A percentile compares a stretch with the other conserved stretches of the same genome.
phyloP scores from a whole-genome alignment of 2,113 vertebrate genomes.

The Malaclemys terrapin region DNA sequence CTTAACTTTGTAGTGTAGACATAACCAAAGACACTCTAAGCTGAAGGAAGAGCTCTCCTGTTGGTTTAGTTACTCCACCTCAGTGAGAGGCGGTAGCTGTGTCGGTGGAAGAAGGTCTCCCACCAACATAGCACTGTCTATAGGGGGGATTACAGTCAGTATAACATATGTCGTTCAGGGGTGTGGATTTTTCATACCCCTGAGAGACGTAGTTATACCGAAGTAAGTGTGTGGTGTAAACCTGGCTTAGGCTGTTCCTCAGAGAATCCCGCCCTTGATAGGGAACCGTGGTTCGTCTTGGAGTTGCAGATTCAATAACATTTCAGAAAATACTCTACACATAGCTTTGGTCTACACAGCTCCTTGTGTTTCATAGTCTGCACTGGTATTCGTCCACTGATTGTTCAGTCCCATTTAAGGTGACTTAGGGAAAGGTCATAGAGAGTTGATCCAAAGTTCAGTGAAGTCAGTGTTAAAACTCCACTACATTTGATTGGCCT shows the following conservation, averaged over 20 bases:
- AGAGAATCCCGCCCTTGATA: not conserved
- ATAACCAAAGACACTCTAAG: too few species aligned
- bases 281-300: not conserved
- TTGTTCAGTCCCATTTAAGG: not conserved
- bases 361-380: not conserved
- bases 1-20: too few species aligned
- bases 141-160: too few species aligned
- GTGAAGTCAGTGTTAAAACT: not conserved
- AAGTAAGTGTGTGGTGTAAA: too few species aligned
- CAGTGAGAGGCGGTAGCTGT: too few species aligned
- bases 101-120: too few species aligned
- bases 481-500: not conserved
- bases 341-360: not conserved
- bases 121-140: too few species aligned
- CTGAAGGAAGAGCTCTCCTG: too few species aligned
- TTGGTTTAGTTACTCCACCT: too few species aligned
- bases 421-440: not conserved
- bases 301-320: not conserved
- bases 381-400: not conserved
- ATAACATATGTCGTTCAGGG: too few species aligned
- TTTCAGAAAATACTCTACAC: not conserved
- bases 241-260: not conserved
- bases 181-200: too few species aligned
- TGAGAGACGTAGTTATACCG: too few species aligned
- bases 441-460: not conserved